Conservation (phyloP, 2,888 invertebrate species). For the Microplitis manilae region DNA sequence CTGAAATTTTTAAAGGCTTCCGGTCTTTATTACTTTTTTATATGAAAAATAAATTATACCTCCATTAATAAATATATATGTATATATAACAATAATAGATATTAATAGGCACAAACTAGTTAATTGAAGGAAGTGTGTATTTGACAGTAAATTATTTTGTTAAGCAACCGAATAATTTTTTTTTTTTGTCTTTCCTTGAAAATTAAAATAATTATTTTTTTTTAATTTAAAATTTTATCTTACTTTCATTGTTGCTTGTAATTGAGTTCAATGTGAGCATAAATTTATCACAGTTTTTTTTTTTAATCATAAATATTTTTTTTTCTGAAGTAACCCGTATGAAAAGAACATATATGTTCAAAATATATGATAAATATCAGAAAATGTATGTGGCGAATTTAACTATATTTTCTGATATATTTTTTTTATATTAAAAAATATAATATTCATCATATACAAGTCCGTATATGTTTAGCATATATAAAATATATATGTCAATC, state of each 20-base stretch:
- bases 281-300: neutral
- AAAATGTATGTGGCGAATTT: no score
- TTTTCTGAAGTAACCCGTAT: neutral
- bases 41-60: neutral
- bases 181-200: neutral
- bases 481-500: no score
- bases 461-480: no score
- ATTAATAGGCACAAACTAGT: neutral
- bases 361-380: no score
- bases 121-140: neutral
- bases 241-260: neutral
- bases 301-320: neutral
- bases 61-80: neutral
- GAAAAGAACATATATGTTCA: no score
- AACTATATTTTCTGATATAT: no score
- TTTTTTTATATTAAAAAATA: no score
- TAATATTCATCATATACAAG: no score
- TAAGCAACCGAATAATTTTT: constrained; percentile 23
- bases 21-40: constrained; percentile 5
- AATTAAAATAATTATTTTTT: neutral
- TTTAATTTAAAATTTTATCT: neutral
- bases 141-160: constrained; percentile 40
- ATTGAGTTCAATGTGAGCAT: no score
- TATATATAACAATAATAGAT: neutral
- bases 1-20: constrained; percentile 19